Evolutionary conservation across 2,888 invertebrate genomes (phyloP), one percentile per base, ranked within the genome.

Genomic region (Orthonevra nobilis): DNA sequence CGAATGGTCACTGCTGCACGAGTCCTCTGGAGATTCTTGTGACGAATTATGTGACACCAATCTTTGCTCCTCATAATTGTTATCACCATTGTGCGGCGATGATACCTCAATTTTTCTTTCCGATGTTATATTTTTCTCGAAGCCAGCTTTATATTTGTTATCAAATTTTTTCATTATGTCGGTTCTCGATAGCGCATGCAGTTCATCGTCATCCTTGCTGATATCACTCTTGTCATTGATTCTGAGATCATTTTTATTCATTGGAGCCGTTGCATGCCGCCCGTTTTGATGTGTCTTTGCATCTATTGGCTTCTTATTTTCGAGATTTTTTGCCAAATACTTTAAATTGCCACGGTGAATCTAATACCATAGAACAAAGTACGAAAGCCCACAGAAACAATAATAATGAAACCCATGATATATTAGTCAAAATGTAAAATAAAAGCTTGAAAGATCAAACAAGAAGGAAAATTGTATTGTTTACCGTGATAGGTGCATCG

Each of bases 151-250:
- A 32, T 87, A 87, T 83, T 88, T 89, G 73, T 90, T 90, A 83
- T 93, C 93, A 87, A 93, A 91, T 81, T 92, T 92, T 85, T 92
- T 92, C 40, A 92, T 91, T 9, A 92, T 86, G 83, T 92, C 91
- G 86, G 91, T 91, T 12, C 92, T 92, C 68, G 84, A 81, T 20
- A 84, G 81, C 19, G 82, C 64, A 34, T 82, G 74, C 19, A 81
- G 74, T 34, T 83, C 83, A 32, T 79, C 72, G 32, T 81, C 81
- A 3, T 77, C 81, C 26, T 68, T 72, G 36, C 15, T 69, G 9
- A 50, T 42, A 4, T 58, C 70, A 5, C 30, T 14, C 15, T 72
- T 72, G 10, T 73, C 79, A 40, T 19, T 56, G 5, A 44, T 54
- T 44, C 44, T 61, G 2, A 66, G 2, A 34, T 68, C 66, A 3